Evolutionary conservation across 2,113 vertebrate genomes (phyloP).

Genomic region (Melierax canorus): DNA sequence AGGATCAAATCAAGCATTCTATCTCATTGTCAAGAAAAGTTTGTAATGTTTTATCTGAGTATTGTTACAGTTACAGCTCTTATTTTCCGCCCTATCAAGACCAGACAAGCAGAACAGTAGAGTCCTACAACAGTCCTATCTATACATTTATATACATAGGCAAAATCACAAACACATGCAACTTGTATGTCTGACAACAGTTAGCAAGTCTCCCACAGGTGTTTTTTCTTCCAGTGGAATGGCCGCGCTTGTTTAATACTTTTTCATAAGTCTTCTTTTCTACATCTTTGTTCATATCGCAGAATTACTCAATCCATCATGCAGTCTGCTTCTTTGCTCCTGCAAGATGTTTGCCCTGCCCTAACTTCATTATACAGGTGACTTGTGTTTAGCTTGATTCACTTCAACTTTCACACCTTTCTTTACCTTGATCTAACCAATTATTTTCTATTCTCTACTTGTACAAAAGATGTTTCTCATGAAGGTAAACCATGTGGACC

Average conservation of each 20-base stretch:
- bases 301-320: not conserved
- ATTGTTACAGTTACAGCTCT: not conserved
- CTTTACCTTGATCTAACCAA: not conserved
- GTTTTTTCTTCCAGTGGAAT: not conserved
- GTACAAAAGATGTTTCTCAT: not conserved
- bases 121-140: not conserved
- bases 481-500: not conserved
- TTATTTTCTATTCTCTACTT: not conserved
- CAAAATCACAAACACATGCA: not conserved
- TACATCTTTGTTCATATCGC: not conserved
- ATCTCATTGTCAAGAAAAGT: not conserved
- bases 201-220: rapidly evolving
- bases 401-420: not conserved
- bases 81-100: not conserved
- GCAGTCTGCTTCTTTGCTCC: not conserved
- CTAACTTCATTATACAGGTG: not conserved
- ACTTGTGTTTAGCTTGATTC: not conserved
- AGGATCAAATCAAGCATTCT: not conserved
- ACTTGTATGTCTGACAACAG: not conserved
- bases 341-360: not conserved
- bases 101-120: not conserved
- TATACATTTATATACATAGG: not conserved
- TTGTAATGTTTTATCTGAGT: not conserved
- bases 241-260: not conserved
- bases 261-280: not conserved